Evolutionary conservation across 2,888 invertebrate species (phyloP), one percentile per base, ranked within the genome.

Genomic region (Meta bourneti): DNA sequence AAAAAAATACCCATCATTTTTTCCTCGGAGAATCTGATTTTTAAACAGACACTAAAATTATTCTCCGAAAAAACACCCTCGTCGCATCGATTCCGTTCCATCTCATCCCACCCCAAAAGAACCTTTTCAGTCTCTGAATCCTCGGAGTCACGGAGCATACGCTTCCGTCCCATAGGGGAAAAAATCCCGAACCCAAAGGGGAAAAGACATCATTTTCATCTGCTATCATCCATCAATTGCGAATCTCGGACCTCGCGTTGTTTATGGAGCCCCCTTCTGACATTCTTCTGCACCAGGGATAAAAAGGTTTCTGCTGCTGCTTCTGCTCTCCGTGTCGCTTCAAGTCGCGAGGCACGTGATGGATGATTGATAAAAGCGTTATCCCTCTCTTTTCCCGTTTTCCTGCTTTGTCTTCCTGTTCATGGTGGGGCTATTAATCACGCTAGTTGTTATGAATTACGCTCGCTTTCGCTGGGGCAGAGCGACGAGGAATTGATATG

Each of bases 191-290:
- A 16, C 61, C 13, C 61, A 61, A 16, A 61, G 11, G 74, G 48
- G 52, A 34, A 84, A 69, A 78, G 85, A 78, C 78, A 70, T 77
- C 52, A 69, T 78, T 77, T 86, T 78, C 78, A 85, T 84, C 75
- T 19, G 11, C 34, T 75, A 49, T 48, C 84, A 84, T 86, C 78
- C 78, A 86, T 86, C 85, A 86, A 86, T 86, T 49, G 70, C 49
- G 69, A 86, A 86, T 78, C 61, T 77, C 77, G 51, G 77, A 48
- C 20, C 77, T 51, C 78, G 70, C 16, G 70, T 86, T 78, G 78
- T 78, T 86, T 86, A 78, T 70, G 85, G 69, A 69, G 34, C 80
- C 69, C 61, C 34, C n/a, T 54, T 86, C 85, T 69, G 84, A 75
- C 61, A 75, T 75, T 78, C 78, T 11, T 54, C 54, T 20, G 6